Conservation (phyloP, 2,888 invertebrate genomes). For the Zaprionus obscuricornis region DNA sequence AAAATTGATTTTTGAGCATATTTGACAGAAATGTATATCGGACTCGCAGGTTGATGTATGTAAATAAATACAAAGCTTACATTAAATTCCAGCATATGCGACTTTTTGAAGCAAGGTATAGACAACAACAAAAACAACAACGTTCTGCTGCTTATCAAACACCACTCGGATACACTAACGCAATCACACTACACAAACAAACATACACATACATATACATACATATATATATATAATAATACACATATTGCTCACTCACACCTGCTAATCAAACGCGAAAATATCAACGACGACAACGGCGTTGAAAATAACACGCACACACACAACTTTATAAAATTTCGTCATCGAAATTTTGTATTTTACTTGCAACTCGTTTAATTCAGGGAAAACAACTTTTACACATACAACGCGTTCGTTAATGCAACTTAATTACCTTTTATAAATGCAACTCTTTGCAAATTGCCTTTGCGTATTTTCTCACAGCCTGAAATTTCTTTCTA, state of each 20-base stretch:
- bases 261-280: constrained; percentile 63
- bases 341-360: constrained; percentile 66
- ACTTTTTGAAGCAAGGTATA: constrained; percentile 45
- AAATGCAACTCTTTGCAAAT: constrained; percentile 59
- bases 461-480: constrained; percentile 51
- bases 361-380: constrained; percentile 45
- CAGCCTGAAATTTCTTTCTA: constrained; percentile 53
- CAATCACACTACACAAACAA: constrained; percentile 2
- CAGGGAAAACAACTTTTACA: constrained; percentile 72
- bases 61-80: constrained; percentile 42
- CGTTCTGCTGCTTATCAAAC: constrained; percentile 48
- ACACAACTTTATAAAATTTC: constrained; percentile 50
- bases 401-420: constrained; percentile 35
- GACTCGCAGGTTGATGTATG: not conserved
- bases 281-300: constrained; percentile 29
- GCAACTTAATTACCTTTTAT: constrained; percentile 64
- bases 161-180: constrained; percentile 1
- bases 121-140: not conserved
- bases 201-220: not conserved
- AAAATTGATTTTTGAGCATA: constrained; percentile 48
- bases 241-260: constrained; percentile 41
- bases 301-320: constrained; percentile 47
- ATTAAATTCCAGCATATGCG: constrained; percentile 60
- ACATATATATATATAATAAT: no score
- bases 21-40: not conserved